phyloP scores from a whole-genome alignment of 2,888 invertebrate genomes.

The Chrysolina haemoptera region DNA sequence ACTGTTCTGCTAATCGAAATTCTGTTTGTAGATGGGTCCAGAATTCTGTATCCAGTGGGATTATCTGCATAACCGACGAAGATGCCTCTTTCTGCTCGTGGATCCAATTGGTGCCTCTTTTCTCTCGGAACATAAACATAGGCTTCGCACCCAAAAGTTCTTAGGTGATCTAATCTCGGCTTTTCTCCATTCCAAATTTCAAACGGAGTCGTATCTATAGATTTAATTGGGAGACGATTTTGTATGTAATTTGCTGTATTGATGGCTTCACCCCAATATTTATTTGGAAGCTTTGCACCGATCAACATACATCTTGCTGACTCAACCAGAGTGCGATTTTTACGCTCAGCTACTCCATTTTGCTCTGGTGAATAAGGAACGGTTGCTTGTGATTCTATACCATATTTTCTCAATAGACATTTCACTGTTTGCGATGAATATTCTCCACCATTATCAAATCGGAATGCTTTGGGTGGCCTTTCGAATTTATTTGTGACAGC shows the following conservation, averaged over 20 bases:
- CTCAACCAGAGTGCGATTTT: no score
- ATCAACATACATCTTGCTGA: no score
- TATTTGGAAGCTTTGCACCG: no score
- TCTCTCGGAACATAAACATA: slow-evolving; percentile 24
- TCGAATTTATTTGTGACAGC: no score
- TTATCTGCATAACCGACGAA: background rate
- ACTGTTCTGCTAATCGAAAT: no score
- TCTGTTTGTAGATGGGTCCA: background rate
- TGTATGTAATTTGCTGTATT: no score
- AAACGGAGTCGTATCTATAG: background rate
- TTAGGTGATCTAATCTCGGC: slow-evolving; percentile 21
- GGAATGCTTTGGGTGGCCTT: no score
- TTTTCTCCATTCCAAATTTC: slow-evolving; percentile 29
- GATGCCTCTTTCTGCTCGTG: background rate
- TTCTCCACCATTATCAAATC: no score
- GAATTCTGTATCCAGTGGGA: slow-evolving; percentile 23
- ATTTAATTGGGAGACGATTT: background rate
- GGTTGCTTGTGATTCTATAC: background rate
- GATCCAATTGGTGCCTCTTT: background rate
- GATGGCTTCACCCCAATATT: no score
- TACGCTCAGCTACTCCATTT: background rate
- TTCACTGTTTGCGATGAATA: background rate
- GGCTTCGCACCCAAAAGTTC: slow-evolving; percentile 28
- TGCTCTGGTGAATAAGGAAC: no score
- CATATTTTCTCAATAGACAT: background rate